These are phyloP conservation scores for Chloromyia formosa DNA, from an alignment of 2,888 invertebrate species.

Conservation along the genomic window DNA sequence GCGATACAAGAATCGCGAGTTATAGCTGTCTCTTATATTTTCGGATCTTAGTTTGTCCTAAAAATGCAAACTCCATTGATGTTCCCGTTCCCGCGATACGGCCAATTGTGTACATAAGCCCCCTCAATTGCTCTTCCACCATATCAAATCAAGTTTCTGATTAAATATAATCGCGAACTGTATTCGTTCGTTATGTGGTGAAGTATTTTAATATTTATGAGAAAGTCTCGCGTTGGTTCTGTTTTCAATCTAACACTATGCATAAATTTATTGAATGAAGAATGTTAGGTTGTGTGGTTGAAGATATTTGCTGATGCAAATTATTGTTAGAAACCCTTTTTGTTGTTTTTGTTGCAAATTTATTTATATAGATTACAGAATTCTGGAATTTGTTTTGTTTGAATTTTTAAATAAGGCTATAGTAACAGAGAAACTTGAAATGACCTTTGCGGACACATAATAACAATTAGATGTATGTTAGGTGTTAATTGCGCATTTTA, in stretches of 20 bases:
- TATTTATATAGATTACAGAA: neutral
- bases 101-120: neutral
- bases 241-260: neutral
- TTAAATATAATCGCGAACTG: neutral
- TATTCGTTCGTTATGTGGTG: neutral
- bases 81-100: neutral
- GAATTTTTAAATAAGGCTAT: too few relatives aligned
- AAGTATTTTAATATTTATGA: neutral
- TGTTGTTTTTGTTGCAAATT: neutral
- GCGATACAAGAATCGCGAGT: neutral
- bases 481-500: too few relatives aligned
- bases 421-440: too few relatives aligned
- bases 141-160: conserved; percentile 1
- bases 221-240: neutral
- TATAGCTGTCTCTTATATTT: neutral
- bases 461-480: too few relatives aligned
- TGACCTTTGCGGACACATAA: too few relatives aligned
- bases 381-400: neutral
- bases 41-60: neutral
- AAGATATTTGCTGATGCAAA: neutral
- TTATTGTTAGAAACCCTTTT: neutral
- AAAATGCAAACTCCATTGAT: neutral
- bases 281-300: neutral
- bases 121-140: too few relatives aligned
- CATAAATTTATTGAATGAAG: neutral